Evolutionary conservation across 1,140 invertebrate species (phyloP), one percentile per base, ranked within the genome.

Genomic region (Drosophila azteca): DNA sequence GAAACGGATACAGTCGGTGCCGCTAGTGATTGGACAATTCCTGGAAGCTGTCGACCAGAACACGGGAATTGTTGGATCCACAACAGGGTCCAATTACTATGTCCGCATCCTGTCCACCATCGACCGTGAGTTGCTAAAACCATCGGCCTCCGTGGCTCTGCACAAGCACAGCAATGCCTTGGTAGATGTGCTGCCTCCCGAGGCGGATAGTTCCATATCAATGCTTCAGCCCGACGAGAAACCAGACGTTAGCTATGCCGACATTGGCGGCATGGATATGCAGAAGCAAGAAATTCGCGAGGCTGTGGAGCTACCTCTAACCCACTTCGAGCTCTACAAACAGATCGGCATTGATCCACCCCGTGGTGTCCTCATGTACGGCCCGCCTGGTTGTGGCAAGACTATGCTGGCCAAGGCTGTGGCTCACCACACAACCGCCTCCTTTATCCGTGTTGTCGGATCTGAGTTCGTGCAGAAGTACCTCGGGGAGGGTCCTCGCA

Each of bases 391-490:
- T 5, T 98, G 97, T 93, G 98, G 98, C 13, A 92, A 92, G 92
- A 99, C 99, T 60, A 99, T 99, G 99, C 93, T 99, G 74, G 99
- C 99, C 44, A 99, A 99, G 93, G 99, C 99, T 76, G 98, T 99
- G 39, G 99, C 98, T 43, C 97, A 99, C 93, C 96, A 97, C 88
- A 99, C 98, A 41, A 99, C 98, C 95, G 98, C 98, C 91, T 97
- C 98, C 6, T 99, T 99, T 90, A 99, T 99, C 77, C 94, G 98
- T 64, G 99, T 99, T 15, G 99, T 99, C 44, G 99, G 99, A 6
- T 99, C 98, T 0, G 99, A 99, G 93, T 99, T 99, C 93, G 99
- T 99, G 0, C 99, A 99, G 92, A 99, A 99, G 91, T 99, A 99
- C 91, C 93, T 99, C 22, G 99, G 99, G 35, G 99, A 99, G 93